Percentiles rank a stretch among this genome's conserved stretches.
Conservation (phyloP, 2,888 invertebrate genomes). For the Dugesia japonica region DNA sequence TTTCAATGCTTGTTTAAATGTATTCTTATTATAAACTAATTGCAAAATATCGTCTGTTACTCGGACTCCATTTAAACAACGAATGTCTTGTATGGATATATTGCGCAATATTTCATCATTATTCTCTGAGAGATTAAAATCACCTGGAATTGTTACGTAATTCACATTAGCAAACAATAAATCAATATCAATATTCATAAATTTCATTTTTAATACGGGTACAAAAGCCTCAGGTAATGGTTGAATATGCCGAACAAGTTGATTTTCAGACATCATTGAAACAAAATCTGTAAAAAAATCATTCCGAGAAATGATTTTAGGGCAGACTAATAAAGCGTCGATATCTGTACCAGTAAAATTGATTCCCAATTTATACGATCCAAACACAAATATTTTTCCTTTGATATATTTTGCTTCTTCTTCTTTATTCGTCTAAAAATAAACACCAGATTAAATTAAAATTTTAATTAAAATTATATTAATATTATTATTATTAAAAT, state of each 20-base stretch:
- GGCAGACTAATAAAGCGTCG: conserved; percentile 90
- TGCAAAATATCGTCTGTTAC: conserved; percentile 89
- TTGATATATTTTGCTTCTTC: no score
- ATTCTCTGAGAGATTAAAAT: conserved; percentile 72
- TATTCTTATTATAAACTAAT: conserved; percentile 63
- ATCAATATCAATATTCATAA: conserved; percentile 80
- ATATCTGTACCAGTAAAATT: conserved; percentile 79
- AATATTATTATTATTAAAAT: no score
- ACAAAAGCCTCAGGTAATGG: conserved; percentile 96
- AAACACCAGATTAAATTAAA: no score
- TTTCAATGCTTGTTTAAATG: conserved; percentile 54
- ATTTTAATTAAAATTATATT: no score
- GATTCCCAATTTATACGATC: conserved; percentile 74
- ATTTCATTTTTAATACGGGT: conserved; percentile 95
- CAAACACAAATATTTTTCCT: conserved; percentile 99
- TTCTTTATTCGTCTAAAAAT: no score
- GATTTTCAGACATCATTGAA: conserved; percentile 68
- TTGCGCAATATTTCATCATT: conserved; percentile 66
- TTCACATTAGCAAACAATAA: conserved; percentile 84
- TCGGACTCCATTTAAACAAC: conserved; percentile 72
- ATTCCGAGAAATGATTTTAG: conserved; percentile 73
- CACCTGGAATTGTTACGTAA: conserved; percentile 80
- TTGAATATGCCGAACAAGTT: conserved; percentile 67
- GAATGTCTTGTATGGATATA: conserved; percentile 61
- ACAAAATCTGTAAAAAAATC: conserved; percentile 89